Evolutionary conservation across 2,797 vertebrate species (phyloP), one percentile per base, ranked within the genome.

Genomic region (Coracias cyanogaster): DNA sequence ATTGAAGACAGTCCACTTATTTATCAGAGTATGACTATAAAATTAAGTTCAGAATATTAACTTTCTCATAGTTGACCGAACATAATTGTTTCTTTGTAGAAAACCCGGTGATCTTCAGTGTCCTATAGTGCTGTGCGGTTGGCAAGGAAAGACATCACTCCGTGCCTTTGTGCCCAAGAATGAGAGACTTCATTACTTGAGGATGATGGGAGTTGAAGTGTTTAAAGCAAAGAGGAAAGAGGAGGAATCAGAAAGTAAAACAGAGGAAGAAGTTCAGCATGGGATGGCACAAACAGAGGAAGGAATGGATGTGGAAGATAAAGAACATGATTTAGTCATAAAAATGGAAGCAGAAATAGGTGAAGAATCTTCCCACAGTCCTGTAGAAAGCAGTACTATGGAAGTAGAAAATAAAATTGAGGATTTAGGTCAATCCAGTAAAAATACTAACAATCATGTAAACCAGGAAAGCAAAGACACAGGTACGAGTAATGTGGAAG

Each of bases 71-170:
- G 43, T 39, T 89, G 28, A 91, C 64, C 4, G 3, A 92, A 74
- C 2, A 2, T 79, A 77, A 71, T 37, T 92, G 14, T 41, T 76
- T 86, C 7, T 93, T 96, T 66, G 3, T 92, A 99, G 99, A 91
- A 98, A 98, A 90, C 97, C 98, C 1, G 97, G 96, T 3, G 97
- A 98, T 74, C 99, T 99, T 49, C 99, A 99, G 98, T 99, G 99
- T 77, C 97, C 99, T 77, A 98, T 99, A 65, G 99, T 99, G 97
- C 97, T 99, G 70, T 99, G 99, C 37, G 99, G 99, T 31, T 99
- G 99, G 99, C 98, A 99, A 81, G 99, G 99, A 18, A 99, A 99
- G 98, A 99, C 99, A 2, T 99, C 99, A 16, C 99, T 99, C 90
- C 98, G 99, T 55, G 99, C 99, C 71, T 99, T 99, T 41, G 99